Base-by-base conservation (phyloP, 2,797 vertebrate species). In the Apogon talboti region DNA sequence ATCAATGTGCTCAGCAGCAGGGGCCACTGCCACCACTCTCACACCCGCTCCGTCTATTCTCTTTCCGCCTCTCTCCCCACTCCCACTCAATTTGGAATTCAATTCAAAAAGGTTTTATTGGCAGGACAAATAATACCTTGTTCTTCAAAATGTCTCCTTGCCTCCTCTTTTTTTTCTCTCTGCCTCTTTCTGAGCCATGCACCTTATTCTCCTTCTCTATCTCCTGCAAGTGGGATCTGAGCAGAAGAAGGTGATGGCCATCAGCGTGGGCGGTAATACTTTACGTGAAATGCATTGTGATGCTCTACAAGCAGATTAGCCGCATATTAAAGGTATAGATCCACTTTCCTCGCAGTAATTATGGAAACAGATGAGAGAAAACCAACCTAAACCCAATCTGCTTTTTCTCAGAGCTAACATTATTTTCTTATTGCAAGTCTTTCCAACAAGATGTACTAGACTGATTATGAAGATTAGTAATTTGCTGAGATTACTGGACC, bases 1-100 rank as follows among this genome's bases (percentile, higher is more conserved):
- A 82, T 90, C 86, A 92, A 87, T 86, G 85, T 85, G 82, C 79
- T 85, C 74, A 81, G 81, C 86, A 88, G 87, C 83, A 87, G 86
- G 83, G 81, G 85, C 80, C 70, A 76, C 72, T 59, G 61, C 70
- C 80, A 70, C 81, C 78, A 58, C 81, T 85, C 77, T 58, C 66
- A 1, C 79, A 15, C 71, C 68, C 38, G 7, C 56, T 79, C 79
- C 72, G 56, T 74, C 74, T 70, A 68, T 72, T 74, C 68, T 78
- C 80, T 79, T 35, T 38, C 70, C 56, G 21, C 59, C 78, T 82
- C 80, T 81, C 67, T 81, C 71, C 60, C 58, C 53, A 75, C 85
- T 82, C 78, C 85, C 84, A 84, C 87, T 85, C 85, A 69, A 73
- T 78, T 72, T 76, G 18, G 55, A 84, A 80, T 82, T 71, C 77